Conservation (phyloP, 2,797 vertebrate genomes). For the Cichlasoma orientale region DNA sequence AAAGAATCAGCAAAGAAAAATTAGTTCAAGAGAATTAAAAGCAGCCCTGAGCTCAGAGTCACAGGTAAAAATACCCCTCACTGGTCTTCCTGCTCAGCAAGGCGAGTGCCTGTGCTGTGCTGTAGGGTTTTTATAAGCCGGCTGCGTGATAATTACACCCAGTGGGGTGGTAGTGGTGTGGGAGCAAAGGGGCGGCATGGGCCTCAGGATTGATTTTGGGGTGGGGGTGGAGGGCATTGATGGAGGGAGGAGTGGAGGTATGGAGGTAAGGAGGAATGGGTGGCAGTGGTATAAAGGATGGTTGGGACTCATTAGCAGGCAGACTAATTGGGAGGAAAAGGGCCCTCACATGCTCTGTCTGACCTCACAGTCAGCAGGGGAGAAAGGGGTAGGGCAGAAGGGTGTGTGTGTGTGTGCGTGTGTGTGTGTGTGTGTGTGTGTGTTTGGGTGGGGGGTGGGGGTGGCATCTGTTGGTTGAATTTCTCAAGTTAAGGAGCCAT, state of each 20-base stretch:
- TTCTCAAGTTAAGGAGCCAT: constrained; percentile 57
- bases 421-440: neutral
- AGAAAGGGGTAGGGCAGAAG: constrained; percentile 24
- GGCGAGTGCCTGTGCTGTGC: constrained; percentile 42
- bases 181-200: constrained; percentile 46
- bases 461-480: constrained; percentile 27
- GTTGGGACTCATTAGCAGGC: constrained; percentile 80
- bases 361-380: constrained; percentile 81
- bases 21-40: neutral
- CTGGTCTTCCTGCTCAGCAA: neutral
- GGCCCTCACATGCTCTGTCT: constrained; percentile 80
- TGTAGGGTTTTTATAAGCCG: constrained; percentile 58
- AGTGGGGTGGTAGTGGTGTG: constrained; percentile 58
- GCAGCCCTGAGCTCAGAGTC: neutral
- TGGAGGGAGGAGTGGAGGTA: constrained; percentile 37
- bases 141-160: constrained; percentile 76
- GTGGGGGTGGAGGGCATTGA: neutral
- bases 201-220: constrained; percentile 48
- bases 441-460: neutral
- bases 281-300: constrained; percentile 55
- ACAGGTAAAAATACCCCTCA: neutral
- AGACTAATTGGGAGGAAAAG: constrained; percentile 84
- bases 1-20: neutral
- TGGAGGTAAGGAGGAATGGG: constrained; percentile 56
- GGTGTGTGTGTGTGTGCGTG: constrained; percentile 3